phyloP scores from a whole-genome alignment of 2,113 vertebrate genomes.

The Vireo altiloquus region DNA sequence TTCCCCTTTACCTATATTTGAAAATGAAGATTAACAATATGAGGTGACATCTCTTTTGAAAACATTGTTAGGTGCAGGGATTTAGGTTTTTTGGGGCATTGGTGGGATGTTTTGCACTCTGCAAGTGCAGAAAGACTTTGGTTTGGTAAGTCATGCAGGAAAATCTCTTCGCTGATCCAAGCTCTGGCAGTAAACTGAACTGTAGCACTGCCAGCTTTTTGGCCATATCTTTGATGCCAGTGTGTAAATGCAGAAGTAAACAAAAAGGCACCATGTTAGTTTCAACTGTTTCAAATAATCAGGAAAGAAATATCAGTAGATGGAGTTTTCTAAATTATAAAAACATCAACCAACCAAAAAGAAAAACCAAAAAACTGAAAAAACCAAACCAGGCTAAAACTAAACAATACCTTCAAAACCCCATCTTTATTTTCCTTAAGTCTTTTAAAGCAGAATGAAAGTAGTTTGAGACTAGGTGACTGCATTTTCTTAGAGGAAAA shows the following conservation, averaged over 20 bases:
- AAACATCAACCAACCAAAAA: not conserved
- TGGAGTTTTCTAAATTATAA: not conserved
- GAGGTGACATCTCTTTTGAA: not conserved
- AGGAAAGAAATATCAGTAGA: not conserved
- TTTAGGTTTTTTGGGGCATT: not conserved
- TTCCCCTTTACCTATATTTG: not conserved
- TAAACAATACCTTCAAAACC: not conserved
- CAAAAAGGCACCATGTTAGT: not conserved
- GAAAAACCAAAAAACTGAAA: not conserved
- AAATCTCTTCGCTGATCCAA: not conserved
- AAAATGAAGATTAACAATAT: not conserved
- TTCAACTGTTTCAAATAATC: not conserved
- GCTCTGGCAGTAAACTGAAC: not conserved
- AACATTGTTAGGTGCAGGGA: not conserved
- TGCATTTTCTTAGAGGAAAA: not conserved
- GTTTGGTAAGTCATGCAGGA: not conserved
- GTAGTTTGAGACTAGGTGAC: not conserved
- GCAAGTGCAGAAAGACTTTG: not conserved
- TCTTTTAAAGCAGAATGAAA: not conserved
- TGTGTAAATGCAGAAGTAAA: not conserved
- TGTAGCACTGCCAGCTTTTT: not conserved
- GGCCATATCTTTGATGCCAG: not conserved
- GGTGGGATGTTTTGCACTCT: not conserved
- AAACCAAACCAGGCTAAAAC: not conserved
- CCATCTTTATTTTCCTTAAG: not conserved